A percentile compares a stretch with the other conserved stretches of the same genome.
phyloP scores from a whole-genome alignment of 2,888 invertebrate genomes.

The Zaprionus bogoriensis region DNA sequence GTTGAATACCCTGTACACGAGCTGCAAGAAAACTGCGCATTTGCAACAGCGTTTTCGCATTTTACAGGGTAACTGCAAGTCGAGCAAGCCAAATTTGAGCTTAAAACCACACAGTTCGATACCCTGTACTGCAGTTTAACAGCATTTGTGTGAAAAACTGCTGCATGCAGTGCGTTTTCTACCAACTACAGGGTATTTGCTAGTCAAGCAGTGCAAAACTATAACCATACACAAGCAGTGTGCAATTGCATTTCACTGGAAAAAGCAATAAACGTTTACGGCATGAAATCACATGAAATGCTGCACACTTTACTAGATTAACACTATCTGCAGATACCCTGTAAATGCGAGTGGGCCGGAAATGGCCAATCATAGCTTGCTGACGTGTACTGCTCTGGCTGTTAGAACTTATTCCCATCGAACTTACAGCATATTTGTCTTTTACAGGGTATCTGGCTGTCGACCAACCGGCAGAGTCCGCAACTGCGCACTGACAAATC shows the following conservation, averaged over 20 bases:
- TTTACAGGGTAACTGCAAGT: no score
- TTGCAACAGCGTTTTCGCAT: no score
- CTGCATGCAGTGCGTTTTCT: no score
- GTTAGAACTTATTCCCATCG: no score
- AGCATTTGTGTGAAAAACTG: no score
- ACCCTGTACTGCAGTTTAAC: no score
- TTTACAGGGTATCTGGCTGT: not conserved
- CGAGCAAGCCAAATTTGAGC: no score
- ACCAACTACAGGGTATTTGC: conserved; percentile 5
- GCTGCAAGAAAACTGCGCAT: no score
- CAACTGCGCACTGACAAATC: not conserved
- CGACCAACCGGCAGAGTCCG: not conserved
- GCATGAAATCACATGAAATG: not conserved
- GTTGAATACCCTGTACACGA: not conserved
- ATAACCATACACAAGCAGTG: not conserved
- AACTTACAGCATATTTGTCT: no score
- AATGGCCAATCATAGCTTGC: not conserved
- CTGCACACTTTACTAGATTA: conserved; percentile 4
- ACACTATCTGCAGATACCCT: not conserved
- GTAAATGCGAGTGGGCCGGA: not conserved
- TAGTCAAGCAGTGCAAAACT: not conserved
- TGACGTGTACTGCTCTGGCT: no score
- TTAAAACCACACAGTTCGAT: no score
- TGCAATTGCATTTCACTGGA: conserved; percentile 2
- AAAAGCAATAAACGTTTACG: conserved; percentile 13